Evolutionary conservation across 2,113 vertebrate genomes (phyloP).

Genomic region (Gambusia holbrooki): DNA sequence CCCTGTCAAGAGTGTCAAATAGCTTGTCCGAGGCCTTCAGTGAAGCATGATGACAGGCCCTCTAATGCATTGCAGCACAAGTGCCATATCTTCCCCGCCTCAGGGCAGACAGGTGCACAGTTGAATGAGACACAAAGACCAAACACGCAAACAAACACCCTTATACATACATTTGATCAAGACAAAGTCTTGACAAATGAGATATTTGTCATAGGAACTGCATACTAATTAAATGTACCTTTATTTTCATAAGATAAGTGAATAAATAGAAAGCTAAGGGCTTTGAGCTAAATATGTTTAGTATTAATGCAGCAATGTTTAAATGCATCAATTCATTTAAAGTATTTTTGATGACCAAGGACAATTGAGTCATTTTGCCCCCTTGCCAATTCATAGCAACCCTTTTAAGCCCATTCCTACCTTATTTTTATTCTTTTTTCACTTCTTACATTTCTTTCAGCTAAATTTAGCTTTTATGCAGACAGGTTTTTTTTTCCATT

Average conservation of each 20-base stretch:
- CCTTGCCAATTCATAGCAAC: too few species aligned
- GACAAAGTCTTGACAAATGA: slow-evolving; percentile 18
- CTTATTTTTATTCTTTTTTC: too few species aligned
- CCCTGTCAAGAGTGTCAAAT: slow-evolving; percentile 82
- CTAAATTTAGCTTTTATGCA: too few species aligned
- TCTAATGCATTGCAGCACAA: slow-evolving; percentile 82
- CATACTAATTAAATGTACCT: not conserved
- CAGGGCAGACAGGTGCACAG: slow-evolving; percentile 89
- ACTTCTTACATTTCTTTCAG: too few species aligned
- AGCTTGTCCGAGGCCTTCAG: slow-evolving; percentile 85
- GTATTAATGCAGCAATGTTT: slow-evolving; percentile 2
- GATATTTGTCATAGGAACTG: not conserved
- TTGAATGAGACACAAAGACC: slow-evolving; percentile 43
- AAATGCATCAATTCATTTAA: slow-evolving; percentile 33
- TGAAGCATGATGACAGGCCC: slow-evolving; percentile 84
- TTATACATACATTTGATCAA: slow-evolving; percentile 16
- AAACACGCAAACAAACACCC: slow-evolving; percentile 8
- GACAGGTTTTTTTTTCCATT: too few species aligned
- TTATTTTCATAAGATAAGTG: not conserved
- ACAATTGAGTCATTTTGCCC: not conserved
- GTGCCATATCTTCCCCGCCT: slow-evolving; percentile 81
- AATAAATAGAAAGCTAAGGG: not conserved
- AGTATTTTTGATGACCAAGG: slow-evolving; percentile 31
- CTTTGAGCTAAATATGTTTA: not conserved
- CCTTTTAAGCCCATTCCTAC: not conserved